Evolutionary conservation across 30 jellyfish, hydroid and myxozoan genomes (phyloP).

Genomic region (Rhopilema esculentum): DNA sequence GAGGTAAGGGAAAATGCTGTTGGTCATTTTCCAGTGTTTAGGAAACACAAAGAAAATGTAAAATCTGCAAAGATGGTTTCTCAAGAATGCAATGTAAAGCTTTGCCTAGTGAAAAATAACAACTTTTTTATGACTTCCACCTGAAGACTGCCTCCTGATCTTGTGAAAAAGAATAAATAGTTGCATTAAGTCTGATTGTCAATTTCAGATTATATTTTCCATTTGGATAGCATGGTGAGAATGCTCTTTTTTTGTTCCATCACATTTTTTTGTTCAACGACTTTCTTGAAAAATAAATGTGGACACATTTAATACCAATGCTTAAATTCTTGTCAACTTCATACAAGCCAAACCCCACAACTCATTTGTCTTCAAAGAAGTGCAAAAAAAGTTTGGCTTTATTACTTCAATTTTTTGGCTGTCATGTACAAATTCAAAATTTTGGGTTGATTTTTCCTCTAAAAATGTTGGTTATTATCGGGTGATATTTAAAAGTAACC

Average conservation of each 20-base stretch:
- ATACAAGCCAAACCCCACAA: too few species aligned
- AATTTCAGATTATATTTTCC: not conserved
- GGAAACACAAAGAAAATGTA: constrained; percentile 5
- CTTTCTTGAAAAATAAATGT: not conserved
- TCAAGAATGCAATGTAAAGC: constrained; percentile 6
- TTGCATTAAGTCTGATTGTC: not conserved
- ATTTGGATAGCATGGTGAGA: not conserved
- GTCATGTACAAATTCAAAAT: not conserved
- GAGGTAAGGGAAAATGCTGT: constrained; percentile 2
- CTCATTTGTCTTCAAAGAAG: too few species aligned
- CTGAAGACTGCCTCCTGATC: not conserved
- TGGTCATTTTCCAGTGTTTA: constrained; percentile 15
- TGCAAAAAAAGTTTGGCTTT: not conserved
- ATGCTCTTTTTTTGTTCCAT: not conserved
- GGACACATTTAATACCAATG: too few species aligned
- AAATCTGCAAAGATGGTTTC: constrained; percentile 2
- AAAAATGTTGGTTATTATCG: too few species aligned
- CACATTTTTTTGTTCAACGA: too few species aligned
- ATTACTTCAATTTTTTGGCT: not conserved
- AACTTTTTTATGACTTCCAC: constrained; percentile 19
- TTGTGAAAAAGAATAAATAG: not conserved
- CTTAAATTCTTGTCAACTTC: too few species aligned
- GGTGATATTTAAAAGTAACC: not conserved
- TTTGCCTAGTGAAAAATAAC: constrained; percentile 8
- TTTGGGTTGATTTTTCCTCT: not conserved